Base-by-base conservation (phyloP, 2,797 vertebrate species). In the Rhinogobio ventralis region DNA sequence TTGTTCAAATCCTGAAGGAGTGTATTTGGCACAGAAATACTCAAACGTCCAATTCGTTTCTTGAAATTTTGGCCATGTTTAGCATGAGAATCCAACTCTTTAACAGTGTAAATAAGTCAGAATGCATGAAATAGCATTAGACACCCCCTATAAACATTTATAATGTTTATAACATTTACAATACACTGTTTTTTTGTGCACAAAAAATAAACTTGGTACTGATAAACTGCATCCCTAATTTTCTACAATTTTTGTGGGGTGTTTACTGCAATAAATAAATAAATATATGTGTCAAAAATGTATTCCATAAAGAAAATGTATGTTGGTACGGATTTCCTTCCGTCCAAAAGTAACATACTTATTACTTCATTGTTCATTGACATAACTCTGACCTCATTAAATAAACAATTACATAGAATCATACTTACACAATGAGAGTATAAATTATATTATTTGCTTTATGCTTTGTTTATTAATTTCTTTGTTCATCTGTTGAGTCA, bases 381-480 rank as follows among this genome's bases (percentile, higher is more conserved):
- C 20, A 81, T 30, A 45, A 66, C 25, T 73, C 14, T 62, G 64
- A 51, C 53, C 19, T 25, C 14, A 49, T 25, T 64, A 81, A 53
- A 75, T 49, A 62, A 33, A 79, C 20, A 20, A 69, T n/a, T 30
- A 60, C 19, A 28, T n/a, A 53, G 78, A 78, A 49, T 71, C 46
- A 62, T 8, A 42, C 53, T 39, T 20, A 23, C 28, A 33, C 57
- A 81, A 42, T 33, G 42, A 74, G 51, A 28, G 4, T 10, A 39
- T 77, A 71, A 86, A 67, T 69, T 39, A 64, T 83, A 75, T 83
- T 80, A 72, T 85, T 82, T n/a, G 83, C 20, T 19, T 36, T 30
- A 45, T 85, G 84, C 79, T 82, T 87, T 3, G 3, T 83, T 81
- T 33, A 46, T 66, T 49, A 76, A 71, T 71, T 49, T 72, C 67